Evolutionary conservation across 64 coral and sea anemone species (phyloP).

Genomic region (Trachythela sp.): DNA sequence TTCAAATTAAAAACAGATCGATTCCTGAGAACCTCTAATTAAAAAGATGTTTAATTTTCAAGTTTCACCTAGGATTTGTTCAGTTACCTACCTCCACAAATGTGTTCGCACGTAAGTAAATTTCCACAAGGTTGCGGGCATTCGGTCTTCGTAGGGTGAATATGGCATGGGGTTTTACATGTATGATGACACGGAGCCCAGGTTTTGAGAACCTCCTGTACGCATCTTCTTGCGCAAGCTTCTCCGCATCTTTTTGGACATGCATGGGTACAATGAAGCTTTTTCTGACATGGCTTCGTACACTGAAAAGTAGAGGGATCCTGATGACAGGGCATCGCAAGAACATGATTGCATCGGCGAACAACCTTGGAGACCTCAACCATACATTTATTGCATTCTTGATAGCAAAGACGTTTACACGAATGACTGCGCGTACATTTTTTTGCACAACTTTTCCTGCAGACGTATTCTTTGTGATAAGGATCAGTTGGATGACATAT

Average conservation of each 20-base stretch:
- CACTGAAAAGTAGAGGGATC: slow-evolving; percentile 36
- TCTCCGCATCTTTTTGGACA: slow-evolving; percentile 56
- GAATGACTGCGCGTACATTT: slow-evolving; percentile 25
- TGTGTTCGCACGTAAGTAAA: slow-evolving; percentile 30
- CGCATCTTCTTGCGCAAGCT: slow-evolving; percentile 53
- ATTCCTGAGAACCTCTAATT: no score
- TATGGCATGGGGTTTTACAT: slow-evolving; percentile 36
- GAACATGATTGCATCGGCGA: slow-evolving; percentile 23
- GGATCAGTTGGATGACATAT: slow-evolving; percentile 70
- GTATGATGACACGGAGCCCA: slow-evolving; percentile 55
- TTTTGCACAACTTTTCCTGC: slow-evolving; percentile 38
- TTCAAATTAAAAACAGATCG: no score
- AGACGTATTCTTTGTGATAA: slow-evolving; percentile 54
- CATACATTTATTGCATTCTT: slow-evolving; percentile 45
- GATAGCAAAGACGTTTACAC: slow-evolving; percentile 40
- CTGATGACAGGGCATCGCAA: slow-evolving; percentile 33
- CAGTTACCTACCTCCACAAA: background rate
- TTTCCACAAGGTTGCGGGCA: slow-evolving; percentile 49
- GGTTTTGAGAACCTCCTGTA: slow-evolving; percentile 13
- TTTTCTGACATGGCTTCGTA: slow-evolving; percentile 25
- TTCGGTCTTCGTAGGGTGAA: background rate
- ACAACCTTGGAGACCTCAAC: slow-evolving; percentile 20
- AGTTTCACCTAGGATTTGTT: background rate
- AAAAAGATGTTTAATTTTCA: no score
- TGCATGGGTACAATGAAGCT: slow-evolving; percentile 59